Evolutionary conservation across 1,140 invertebrate species (phyloP).

Genomic region (Oppia nitens): DNA sequence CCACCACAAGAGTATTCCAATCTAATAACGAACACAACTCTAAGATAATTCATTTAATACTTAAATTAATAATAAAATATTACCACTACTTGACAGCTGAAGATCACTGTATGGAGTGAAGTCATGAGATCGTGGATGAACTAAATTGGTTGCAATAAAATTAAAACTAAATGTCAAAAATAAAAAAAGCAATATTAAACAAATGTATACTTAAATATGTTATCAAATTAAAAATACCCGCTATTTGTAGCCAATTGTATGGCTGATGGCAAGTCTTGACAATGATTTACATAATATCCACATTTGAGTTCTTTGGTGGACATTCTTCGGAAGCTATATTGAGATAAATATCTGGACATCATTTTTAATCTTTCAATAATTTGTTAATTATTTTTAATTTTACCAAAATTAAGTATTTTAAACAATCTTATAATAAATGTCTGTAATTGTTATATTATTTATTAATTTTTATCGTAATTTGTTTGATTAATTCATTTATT

Average conservation of each 20-base stretch:
- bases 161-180: slow-evolving; percentile 35
- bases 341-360: too few relatives aligned
- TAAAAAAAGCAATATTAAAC: not conserved
- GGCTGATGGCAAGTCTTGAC: not conserved
- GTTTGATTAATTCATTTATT: too few relatives aligned
- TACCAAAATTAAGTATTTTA: too few relatives aligned
- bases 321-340: too few relatives aligned
- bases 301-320: not conserved
- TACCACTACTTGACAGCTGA: slow-evolving; percentile 41
- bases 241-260: not conserved
- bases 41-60: not conserved
- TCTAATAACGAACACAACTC: too few relatives aligned
- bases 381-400: too few relatives aligned
- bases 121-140: slow-evolving; percentile 40
- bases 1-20: slow-evolving; percentile 43
- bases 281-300: not conserved
- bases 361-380: too few relatives aligned
- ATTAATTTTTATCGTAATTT: too few relatives aligned
- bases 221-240: not conserved
- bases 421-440: too few relatives aligned
- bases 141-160: slow-evolving; percentile 41
- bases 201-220: too few relatives aligned
- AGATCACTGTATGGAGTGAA: slow-evolving; percentile 44
- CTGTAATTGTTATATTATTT: too few relatives aligned
- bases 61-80: slow-evolving; percentile 7